Evolutionary conservation across 1,140 invertebrate species (phyloP).

Genomic region (Myzus persicae): DNA sequence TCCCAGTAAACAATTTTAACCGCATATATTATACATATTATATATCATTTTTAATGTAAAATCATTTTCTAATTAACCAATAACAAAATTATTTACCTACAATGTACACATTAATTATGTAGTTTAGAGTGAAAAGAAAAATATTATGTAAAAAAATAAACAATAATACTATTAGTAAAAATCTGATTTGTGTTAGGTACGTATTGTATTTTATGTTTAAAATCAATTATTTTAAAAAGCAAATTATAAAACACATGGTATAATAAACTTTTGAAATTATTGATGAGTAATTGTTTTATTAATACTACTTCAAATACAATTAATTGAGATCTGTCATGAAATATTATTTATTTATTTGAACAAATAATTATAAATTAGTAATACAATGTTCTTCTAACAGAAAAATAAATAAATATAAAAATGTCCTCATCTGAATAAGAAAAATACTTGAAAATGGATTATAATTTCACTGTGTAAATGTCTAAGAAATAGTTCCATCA

Average conservation of each 20-base stretch:
- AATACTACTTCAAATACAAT: constrained; percentile 19
- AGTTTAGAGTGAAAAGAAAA: background rate
- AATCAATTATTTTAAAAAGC: background rate
- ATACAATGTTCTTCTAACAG: background rate
- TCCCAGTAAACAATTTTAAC: constrained; percentile 21
- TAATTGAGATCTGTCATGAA: constrained; percentile 34
- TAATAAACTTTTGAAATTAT: background rate
- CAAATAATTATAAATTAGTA: background rate
- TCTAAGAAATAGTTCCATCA: constrained; percentile 19
- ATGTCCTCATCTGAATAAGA: background rate
- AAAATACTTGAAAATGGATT: background rate
- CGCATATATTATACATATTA: background rate
- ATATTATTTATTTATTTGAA: constrained; percentile 48
- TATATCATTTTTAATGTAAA: background rate
- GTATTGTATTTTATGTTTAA: background rate
- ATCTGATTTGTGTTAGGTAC: background rate
- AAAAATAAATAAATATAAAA: constrained; percentile 24
- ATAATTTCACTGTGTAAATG: background rate
- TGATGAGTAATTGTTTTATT: background rate
- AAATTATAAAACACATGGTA: constrained; percentile 1
- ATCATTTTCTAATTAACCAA: constrained; percentile 1
- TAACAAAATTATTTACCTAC: constrained; percentile 16
- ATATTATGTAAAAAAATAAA: background rate
- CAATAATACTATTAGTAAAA: constrained; percentile 1
- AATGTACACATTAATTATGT: background rate